These are phyloP conservation scores for Edolisoma coerulescens DNA, from an alignment of 2,113 vertebrate genomes.

Conservation along the genomic window DNA sequence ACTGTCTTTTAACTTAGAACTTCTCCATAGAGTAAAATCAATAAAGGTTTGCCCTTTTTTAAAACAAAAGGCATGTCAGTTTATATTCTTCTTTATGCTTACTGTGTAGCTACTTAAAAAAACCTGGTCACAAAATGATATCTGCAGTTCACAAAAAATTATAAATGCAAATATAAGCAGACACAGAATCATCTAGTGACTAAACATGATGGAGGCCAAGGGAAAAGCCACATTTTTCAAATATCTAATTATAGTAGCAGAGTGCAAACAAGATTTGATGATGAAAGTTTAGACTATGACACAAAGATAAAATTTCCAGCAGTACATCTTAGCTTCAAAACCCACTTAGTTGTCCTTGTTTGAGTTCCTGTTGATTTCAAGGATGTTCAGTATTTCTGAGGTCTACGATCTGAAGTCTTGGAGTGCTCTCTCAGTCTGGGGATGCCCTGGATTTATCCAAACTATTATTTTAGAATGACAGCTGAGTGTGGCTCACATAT, in stretches of 20 bases:
- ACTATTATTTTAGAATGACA: neutral
- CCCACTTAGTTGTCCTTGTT: rapidly evolving
- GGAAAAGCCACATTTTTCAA: neutral
- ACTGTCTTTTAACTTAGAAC: neutral
- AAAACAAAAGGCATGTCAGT: neutral
- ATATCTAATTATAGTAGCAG: neutral
- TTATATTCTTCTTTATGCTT: neutral
- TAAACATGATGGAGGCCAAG: neutral
- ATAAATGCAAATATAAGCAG: neutral
- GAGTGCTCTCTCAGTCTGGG: neutral
- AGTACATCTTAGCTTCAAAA: neutral
- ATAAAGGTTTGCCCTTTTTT: neutral
- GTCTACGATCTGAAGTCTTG: neutral
- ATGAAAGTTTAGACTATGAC: neutral
- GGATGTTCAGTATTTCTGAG: neutral
- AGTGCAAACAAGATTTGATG: neutral
- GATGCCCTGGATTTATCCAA: neutral
- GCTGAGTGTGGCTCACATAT: neutral
- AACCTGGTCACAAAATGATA: neutral
- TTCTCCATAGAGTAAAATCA: neutral
- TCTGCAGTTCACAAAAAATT: neutral
- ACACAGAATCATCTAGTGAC: neutral
- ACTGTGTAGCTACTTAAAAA: neutral
- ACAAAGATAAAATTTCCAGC: neutral
- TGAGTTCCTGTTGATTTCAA: neutral